Conservation (phyloP, 2,888 invertebrate species). For the Spisula solida region DNA sequence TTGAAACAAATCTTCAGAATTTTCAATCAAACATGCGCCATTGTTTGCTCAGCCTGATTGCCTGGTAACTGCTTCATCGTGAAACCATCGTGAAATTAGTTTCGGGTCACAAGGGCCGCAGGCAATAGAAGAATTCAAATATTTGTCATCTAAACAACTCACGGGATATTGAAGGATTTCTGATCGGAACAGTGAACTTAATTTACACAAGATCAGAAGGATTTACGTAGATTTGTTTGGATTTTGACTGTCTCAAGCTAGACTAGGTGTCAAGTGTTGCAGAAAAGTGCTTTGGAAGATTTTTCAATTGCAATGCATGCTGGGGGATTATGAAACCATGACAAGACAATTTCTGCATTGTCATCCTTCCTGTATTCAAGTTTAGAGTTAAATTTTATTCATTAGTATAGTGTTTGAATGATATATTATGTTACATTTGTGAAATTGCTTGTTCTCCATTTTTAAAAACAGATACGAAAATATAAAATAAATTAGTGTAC, state of each 20-base stretch:
- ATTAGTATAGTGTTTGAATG: background rate
- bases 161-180: conserved; percentile 26
- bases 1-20: conserved; percentile 44
- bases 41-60: conserved; percentile 51
- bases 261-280: conserved; percentile 18
- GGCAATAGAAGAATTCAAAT: conserved; percentile 50
- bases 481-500: background rate
- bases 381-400: background rate
- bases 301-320: conserved; percentile 1
- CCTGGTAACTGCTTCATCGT: conserved; percentile 41
- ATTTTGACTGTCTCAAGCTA: conserved; percentile 19
- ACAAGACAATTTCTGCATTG: background rate
- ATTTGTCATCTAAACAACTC: conserved; percentile 45
- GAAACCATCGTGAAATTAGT: conserved; percentile 45
- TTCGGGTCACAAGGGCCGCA: conserved; percentile 46
- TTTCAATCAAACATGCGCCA: conserved; percentile 48
- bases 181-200: conserved; percentile 26
- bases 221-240: conserved; percentile 28
- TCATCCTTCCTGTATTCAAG: background rate
- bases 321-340: background rate
- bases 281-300: conserved; percentile 1
- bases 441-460: background rate
- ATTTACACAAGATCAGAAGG: conserved; percentile 44
- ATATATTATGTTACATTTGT: background rate
- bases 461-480: background rate